phyloP scores from a whole-genome alignment of 2,888 invertebrate genomes.

The Pyrocoelia pectoralis region DNA sequence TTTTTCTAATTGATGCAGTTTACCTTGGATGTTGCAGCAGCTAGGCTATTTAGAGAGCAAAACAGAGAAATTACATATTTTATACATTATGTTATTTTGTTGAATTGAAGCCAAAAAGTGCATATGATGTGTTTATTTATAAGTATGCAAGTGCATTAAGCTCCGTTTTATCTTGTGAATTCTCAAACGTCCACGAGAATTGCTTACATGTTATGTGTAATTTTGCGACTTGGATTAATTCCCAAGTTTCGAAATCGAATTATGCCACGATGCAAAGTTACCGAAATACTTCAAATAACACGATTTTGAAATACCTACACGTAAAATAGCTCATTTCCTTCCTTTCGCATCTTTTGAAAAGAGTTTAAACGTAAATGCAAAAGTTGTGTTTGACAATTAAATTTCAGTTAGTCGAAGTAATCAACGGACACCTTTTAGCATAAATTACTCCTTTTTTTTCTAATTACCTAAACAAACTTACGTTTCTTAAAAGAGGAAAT shows the following conservation, averaged over 20 bases:
- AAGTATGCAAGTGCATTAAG: conserved; percentile 40
- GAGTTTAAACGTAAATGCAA: not conserved
- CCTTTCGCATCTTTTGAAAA: not conserved
- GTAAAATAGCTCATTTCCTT: not conserved
- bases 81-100: conserved; percentile 45
- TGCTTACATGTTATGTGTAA: conserved; percentile 22
- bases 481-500: conserved; percentile 6
- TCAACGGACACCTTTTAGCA: conserved; percentile 6
- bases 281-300: not conserved
- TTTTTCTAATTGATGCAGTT: conserved; percentile 22
- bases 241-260: not conserved
- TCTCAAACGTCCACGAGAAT: conserved; percentile 28
- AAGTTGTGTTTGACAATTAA: not conserved
- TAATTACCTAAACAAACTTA: conserved; percentile 5
- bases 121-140: conserved; percentile 40
- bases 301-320: conserved; percentile 1
- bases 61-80: conserved; percentile 41
- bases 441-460: not conserved
- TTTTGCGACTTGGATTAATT: conserved; percentile 23
- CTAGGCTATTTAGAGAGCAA: conserved; percentile 43
- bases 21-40: conserved; percentile 37
- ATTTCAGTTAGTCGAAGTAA: not conserved
- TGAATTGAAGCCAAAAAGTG: conserved; percentile 43
- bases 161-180: conserved; percentile 36
- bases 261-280: not conserved